phyloP scores from a whole-genome alignment of 2,888 invertebrate species.

The Apamea sordens region DNA sequence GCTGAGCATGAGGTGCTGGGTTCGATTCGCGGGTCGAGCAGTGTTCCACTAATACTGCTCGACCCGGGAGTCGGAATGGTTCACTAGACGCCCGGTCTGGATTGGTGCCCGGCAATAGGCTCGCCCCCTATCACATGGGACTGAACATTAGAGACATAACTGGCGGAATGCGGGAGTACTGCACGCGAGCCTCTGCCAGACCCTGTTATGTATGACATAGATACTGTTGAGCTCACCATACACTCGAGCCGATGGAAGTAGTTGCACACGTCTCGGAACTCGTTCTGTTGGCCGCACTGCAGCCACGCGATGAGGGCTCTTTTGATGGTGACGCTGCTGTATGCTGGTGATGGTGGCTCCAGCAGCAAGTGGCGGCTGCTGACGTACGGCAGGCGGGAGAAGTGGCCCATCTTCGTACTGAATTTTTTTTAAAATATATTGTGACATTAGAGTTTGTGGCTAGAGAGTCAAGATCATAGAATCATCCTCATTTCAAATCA shows the following conservation, averaged over 20 bases:
- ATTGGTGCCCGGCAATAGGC: too few relatives aligned
- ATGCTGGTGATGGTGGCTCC: slow-evolving; percentile 70
- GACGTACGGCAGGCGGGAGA: slow-evolving; percentile 32
- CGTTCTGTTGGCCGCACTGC: slow-evolving; percentile 77
- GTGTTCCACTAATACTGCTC: too few relatives aligned
- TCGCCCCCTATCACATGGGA: background rate
- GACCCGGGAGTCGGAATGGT: too few relatives aligned
- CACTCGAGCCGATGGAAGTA: slow-evolving; percentile 78
- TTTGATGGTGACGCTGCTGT: slow-evolving; percentile 74
- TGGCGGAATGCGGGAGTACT: background rate
- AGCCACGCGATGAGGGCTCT: slow-evolving; percentile 82
- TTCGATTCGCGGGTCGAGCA: background rate
- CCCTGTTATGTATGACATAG: background rate
- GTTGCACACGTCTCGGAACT: slow-evolving; percentile 78
- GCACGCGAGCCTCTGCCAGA: background rate
- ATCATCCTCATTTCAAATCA: background rate
- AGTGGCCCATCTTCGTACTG: slow-evolving; percentile 27
- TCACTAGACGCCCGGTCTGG: too few relatives aligned
- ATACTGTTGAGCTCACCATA: slow-evolving; percentile 69
- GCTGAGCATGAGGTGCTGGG: background rate
- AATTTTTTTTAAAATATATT: background rate
- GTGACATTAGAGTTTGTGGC: background rate
- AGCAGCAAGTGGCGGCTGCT: slow-evolving; percentile 71
- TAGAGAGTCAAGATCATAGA: background rate
- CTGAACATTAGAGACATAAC: too few relatives aligned